These are phyloP conservation scores for Brotula barbata DNA, from an alignment of 2,797 vertebrate species.

Conservation along the genomic window DNA sequence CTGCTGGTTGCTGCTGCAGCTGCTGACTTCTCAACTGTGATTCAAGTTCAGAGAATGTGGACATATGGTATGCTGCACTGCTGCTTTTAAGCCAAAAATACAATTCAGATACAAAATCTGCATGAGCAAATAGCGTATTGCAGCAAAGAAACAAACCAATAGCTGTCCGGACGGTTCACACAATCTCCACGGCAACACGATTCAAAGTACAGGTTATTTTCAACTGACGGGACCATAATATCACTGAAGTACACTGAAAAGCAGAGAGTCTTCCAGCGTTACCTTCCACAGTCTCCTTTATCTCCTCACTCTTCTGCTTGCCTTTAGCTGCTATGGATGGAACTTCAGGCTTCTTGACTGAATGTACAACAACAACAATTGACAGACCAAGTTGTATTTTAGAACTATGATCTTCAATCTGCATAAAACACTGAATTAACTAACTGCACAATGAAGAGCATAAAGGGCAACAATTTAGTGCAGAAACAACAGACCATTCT, in stretches of 20 bases:
- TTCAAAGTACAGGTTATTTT: no score
- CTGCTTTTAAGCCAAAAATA: constrained; percentile 3
- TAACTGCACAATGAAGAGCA: neutral
- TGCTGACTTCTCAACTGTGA: constrained; percentile 33
- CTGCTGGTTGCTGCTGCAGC: constrained; percentile 20
- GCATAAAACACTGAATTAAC: neutral
- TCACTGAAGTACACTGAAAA: no score
- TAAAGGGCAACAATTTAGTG: neutral
- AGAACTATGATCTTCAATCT: neutral
- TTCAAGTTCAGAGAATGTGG: constrained; percentile 18
- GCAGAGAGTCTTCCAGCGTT: constrained; percentile 22
- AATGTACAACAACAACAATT: neutral
- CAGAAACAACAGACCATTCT: neutral
- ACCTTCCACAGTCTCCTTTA: constrained; percentile 62
- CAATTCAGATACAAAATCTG: no score
- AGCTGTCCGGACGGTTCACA: constrained; percentile 4
- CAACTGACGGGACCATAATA: no score
- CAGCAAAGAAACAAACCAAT: constrained; percentile 11
- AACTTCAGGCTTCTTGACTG: constrained; percentile 43
- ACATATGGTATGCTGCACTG: no score
- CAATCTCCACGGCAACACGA: constrained; percentile 5
- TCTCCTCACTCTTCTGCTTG: constrained; percentile 41
- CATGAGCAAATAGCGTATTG: no score
- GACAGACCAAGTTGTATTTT: no score
- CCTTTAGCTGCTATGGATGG: constrained; percentile 32